Conservation (phyloP, 2,797 vertebrate species). For the Geotrypetes seraphini region DNA sequence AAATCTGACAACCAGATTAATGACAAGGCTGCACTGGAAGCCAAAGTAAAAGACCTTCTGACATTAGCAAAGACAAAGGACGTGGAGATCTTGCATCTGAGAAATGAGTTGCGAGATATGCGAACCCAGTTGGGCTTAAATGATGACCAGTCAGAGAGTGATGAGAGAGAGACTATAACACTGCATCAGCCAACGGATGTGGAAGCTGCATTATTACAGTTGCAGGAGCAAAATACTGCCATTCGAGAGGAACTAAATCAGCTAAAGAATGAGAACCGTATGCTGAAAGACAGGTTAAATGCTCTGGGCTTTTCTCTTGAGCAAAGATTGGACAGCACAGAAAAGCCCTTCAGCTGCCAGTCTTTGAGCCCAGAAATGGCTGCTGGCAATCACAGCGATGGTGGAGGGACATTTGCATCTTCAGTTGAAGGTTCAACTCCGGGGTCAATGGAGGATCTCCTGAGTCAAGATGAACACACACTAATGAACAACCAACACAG, state of each 20-base stretch:
- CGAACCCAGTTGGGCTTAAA: conserved; percentile 75
- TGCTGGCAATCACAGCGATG: conserved; percentile 63
- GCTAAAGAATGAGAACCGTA: conserved; percentile 89
- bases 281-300: conserved; percentile 90
- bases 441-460: conserved; percentile 83
- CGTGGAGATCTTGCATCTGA: conserved; percentile 81
- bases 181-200: conserved; percentile 72
- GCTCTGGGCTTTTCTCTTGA: conserved; percentile 91
- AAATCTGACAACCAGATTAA: conserved; percentile 88
- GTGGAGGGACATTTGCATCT: conserved; percentile 71
- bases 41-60: conserved; percentile 83
- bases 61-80: conserved; percentile 86
- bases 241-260: conserved; percentile 88
- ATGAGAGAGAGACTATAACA: conserved; percentile 56
- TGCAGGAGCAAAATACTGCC: conserved; percentile 87
- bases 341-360: conserved; percentile 75
- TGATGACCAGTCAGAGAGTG: conserved; percentile 49
- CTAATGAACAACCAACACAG: conserved; percentile 79
- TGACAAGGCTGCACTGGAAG: conserved; percentile 80
- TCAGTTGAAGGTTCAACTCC: conserved; percentile 87
- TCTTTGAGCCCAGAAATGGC: conserved; percentile 75
- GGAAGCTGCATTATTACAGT: conserved; percentile 75
- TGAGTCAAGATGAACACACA: conserved; percentile 67
- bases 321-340: conserved; percentile 77
- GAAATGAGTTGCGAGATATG: conserved; percentile 80